Evolutionary conservation across 2,797 vertebrate species (phyloP).

Genomic region (Threskiornis aethiopicus): DNA sequence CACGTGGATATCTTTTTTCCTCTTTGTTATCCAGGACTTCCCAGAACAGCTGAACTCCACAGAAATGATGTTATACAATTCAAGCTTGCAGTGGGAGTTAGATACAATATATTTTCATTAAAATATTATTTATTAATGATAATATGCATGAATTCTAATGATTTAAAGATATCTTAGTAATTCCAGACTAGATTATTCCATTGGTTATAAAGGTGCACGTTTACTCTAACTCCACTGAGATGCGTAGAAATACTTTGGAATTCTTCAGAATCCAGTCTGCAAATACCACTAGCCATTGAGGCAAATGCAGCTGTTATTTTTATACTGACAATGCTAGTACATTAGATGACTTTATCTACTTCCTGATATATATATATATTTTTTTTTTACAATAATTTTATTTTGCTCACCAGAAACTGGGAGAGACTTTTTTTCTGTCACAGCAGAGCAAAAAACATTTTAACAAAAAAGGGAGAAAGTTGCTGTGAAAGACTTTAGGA

Average conservation of each 20-base stretch:
- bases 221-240: background rate
- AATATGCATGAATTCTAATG: background rate
- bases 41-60: background rate
- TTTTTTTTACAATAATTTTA: background rate
- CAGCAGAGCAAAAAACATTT: background rate
- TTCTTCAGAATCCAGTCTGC: background rate
- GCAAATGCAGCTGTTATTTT: background rate
- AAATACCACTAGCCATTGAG: background rate
- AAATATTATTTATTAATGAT: background rate
- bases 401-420: background rate
- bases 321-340: background rate
- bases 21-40: background rate
- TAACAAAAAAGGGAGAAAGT: conserved; percentile 2
- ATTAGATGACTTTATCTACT: background rate
- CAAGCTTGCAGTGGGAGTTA: background rate
- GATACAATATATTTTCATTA: background rate
- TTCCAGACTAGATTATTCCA: background rate
- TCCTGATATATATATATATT: background rate
- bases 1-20: background rate
- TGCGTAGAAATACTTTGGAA: background rate
- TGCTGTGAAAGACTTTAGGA: background rate
- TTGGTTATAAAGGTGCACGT: background rate
- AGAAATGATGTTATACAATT: background rate
- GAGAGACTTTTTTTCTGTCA: background rate
- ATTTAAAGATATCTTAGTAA: background rate